Conservation (phyloP, 2,113 vertebrate genomes). For the Nibea albiflora region DNA sequence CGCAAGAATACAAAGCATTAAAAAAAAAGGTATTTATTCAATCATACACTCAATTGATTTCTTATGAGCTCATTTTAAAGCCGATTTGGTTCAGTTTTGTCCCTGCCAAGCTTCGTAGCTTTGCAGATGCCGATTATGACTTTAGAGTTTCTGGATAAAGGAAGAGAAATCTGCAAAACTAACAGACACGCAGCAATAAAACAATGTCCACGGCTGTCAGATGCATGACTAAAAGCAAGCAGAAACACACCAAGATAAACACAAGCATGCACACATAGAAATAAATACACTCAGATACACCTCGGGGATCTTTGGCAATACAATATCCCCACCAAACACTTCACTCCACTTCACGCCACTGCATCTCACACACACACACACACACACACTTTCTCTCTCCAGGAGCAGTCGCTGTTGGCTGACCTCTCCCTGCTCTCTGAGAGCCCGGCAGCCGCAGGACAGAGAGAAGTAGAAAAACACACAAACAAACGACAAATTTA, state of each 20-base stretch:
- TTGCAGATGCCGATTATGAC: not conserved
- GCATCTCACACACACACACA: slow-evolving; percentile 30
- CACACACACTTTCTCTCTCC: slow-evolving; percentile 19
- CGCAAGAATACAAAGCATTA: not conserved
- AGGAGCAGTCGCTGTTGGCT: slow-evolving; percentile 50
- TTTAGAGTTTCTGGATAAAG: not conserved
- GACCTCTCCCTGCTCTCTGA: slow-evolving; percentile 54
- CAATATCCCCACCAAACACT: slow-evolving; percentile 51
- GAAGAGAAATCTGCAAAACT: not conserved
- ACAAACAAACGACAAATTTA: slow-evolving; percentile 79
- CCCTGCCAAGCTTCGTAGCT: too few relatives aligned
- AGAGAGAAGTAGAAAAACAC: slow-evolving; percentile 65
- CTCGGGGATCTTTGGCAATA: slow-evolving; percentile 44
- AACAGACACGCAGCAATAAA: slow-evolving; percentile 17
- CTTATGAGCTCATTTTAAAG: not conserved
- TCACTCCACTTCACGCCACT: slow-evolving; percentile 43
- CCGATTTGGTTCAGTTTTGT: not conserved
- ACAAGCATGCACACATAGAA: slow-evolving; percentile 26
- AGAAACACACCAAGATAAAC: slow-evolving; percentile 41
- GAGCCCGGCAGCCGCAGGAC: slow-evolving; percentile 55
- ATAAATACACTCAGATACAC: slow-evolving; percentile 53
- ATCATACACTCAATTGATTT: not conserved
- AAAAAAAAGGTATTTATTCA: not conserved
- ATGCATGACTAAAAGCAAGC: not conserved
- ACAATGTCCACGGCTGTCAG: slow-evolving; percentile 15